These are phyloP conservation scores for Drosophila varians DNA, from an alignment of 1,140 invertebrate genomes.

Conservation along the genomic window DNA sequence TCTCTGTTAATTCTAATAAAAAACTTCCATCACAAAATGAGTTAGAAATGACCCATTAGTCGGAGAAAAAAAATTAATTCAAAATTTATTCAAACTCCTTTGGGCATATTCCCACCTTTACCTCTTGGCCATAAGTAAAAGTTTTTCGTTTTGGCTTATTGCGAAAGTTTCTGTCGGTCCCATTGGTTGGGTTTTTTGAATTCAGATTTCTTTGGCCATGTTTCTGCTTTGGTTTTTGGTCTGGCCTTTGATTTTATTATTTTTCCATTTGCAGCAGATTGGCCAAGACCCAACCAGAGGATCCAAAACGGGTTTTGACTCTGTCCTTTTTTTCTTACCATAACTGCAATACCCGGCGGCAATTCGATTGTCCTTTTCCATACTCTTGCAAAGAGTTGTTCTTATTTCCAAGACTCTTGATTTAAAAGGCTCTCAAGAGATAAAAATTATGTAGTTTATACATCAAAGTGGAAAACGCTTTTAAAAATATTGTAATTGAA, in stretches of 20 bases:
- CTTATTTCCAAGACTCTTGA: not conserved
- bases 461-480: too few species aligned
- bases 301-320: conserved; percentile 31
- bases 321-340: not conserved
- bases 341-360: conserved; percentile 39
- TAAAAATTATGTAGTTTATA: too few species aligned
- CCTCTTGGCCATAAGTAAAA: conserved; percentile 47
- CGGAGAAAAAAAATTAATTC: conserved; percentile 16
- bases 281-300: conserved; percentile 26
- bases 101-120: conserved; percentile 32
- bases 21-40: not conserved
- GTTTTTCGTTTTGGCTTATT: conserved; percentile 48
- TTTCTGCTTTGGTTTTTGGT: conserved; percentile 12
- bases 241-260: conserved; percentile 61
- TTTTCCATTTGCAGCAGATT: conserved; percentile 69
- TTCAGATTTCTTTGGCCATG: conserved; percentile 8
- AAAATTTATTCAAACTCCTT: conserved; percentile 4
- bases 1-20: not conserved
- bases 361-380: conserved; percentile 30
- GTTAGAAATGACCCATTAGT: not conserved
- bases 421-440: too few species aligned
- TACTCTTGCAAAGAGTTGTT: not conserved
- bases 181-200: conserved; percentile 14
- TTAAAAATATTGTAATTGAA: conserved; percentile 1
- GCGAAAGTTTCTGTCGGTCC: conserved; percentile 35